These are phyloP conservation scores for Carassius auratus DNA, from an alignment of 2,113 vertebrate species.

Conservation along the genomic window DNA sequence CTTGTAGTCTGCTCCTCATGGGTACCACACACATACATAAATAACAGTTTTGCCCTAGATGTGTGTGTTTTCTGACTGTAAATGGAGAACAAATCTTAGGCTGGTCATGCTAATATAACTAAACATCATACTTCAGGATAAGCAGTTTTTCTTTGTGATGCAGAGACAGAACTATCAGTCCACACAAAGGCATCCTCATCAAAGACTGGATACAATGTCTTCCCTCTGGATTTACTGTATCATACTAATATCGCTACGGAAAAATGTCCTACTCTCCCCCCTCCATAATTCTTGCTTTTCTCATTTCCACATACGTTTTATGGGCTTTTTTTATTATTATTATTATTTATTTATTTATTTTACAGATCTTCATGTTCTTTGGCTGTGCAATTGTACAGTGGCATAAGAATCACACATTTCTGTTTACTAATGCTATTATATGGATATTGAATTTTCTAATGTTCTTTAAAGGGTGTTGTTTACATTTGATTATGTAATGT, in stretches of 20 bases:
- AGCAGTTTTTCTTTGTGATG: not conserved
- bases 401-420: not conserved
- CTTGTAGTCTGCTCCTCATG: too few relatives aligned
- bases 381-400: not conserved
- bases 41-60: not conserved
- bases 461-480: not conserved
- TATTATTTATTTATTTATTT: too few relatives aligned
- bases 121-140: not conserved
- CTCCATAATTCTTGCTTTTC: constrained; percentile 2
- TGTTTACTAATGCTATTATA: constrained; percentile 32
- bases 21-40: too few relatives aligned
- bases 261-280: not conserved
- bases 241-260: not conserved
- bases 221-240: constrained; percentile 16
- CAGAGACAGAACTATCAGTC: not conserved
- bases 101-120: not conserved
- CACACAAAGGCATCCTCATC: not conserved
- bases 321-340: not conserved
- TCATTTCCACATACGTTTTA: not conserved
- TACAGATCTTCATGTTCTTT: constrained; percentile 1
- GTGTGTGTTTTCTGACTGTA: not conserved
- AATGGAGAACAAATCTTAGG: not conserved
- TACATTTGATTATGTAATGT: not conserved
- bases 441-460: constrained; percentile 31
- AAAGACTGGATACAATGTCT: not conserved